Conservation (phyloP, 2,888 invertebrate genomes). For the Parnassius glacialis region DNA sequence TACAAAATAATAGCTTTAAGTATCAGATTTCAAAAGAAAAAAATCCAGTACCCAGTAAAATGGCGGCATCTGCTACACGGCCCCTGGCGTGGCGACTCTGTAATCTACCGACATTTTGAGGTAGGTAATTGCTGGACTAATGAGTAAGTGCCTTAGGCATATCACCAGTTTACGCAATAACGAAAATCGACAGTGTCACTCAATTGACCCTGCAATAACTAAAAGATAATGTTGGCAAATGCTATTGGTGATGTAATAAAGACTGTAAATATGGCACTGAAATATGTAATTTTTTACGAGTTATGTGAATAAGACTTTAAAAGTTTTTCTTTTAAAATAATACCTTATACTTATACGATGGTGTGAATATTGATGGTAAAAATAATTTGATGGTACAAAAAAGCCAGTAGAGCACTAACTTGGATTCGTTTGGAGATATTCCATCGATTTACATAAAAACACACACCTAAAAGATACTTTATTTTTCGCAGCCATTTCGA, state of each 20-base stretch:
- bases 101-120: slow-evolving; percentile 75
- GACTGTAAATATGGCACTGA: too few relatives aligned
- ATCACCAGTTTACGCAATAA: slow-evolving; percentile 69
- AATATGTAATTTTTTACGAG: too few relatives aligned
- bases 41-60: slow-evolving; percentile 48
- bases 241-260: neutral
- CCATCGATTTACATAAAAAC: too few relatives aligned
- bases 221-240: slow-evolving; percentile 5
- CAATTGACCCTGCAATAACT: slow-evolving; percentile 28
- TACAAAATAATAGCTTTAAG: slow-evolving; percentile 39
- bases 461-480: too few relatives aligned
- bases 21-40: slow-evolving; percentile 50
- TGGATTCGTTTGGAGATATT: too few relatives aligned
- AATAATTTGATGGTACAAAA: too few relatives aligned
- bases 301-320: too few relatives aligned
- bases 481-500: too few relatives aligned
- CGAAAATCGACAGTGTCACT: slow-evolving; percentile 64
- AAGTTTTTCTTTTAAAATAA: too few relatives aligned
- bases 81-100: slow-evolving; percentile 57
- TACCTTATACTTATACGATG: too few relatives aligned
- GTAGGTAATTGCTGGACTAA: slow-evolving; percentile 71
- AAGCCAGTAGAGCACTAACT: too few relatives aligned
- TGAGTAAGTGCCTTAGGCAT: slow-evolving; percentile 67
- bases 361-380: too few relatives aligned
- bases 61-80: slow-evolving; percentile 63